Evolutionary conservation across 2,797 vertebrate genomes (phyloP).

Genomic region (Sebastes flavidus): DNA sequence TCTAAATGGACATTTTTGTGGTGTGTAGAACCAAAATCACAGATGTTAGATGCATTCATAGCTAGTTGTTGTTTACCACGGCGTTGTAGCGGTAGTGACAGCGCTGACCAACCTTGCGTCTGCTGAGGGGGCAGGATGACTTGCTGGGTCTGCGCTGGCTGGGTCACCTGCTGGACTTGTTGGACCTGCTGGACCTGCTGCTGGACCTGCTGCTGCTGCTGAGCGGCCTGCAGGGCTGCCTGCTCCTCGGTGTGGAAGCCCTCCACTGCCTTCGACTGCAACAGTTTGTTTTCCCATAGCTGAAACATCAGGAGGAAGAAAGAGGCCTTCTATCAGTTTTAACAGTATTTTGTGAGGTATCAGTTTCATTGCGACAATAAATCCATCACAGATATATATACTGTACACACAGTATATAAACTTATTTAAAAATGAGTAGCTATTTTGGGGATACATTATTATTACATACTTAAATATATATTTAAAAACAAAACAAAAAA

Average conservation of each 20-base stretch:
- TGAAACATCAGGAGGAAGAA: slow-evolving; percentile 46
- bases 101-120: slow-evolving; percentile 85
- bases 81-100: no score
- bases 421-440: not conserved
- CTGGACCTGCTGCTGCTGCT: slow-evolving; percentile 79
- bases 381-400: not conserved
- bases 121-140: slow-evolving; percentile 90
- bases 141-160: slow-evolving; percentile 84
- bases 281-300: slow-evolving; percentile 98
- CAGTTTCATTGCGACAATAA: not conserved
- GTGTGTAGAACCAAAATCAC: not conserved
- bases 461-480: no score
- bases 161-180: slow-evolving; percentile 80
- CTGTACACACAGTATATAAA: not conserved
- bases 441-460: no score
- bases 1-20: not conserved
- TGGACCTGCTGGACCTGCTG: slow-evolving; percentile 71
- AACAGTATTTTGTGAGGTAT: not conserved
- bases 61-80: not conserved
- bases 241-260: slow-evolving; percentile 98
- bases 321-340: not conserved
- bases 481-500: no score
- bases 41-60: not conserved
- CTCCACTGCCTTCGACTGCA: slow-evolving; percentile 98
- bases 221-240: slow-evolving; percentile 88